A percentile compares a stretch with the other conserved stretches of the same genome.
Evolutionary conservation across 2,113 vertebrate genomes (phyloP).

Genomic region (Willisornis vidua): DNA sequence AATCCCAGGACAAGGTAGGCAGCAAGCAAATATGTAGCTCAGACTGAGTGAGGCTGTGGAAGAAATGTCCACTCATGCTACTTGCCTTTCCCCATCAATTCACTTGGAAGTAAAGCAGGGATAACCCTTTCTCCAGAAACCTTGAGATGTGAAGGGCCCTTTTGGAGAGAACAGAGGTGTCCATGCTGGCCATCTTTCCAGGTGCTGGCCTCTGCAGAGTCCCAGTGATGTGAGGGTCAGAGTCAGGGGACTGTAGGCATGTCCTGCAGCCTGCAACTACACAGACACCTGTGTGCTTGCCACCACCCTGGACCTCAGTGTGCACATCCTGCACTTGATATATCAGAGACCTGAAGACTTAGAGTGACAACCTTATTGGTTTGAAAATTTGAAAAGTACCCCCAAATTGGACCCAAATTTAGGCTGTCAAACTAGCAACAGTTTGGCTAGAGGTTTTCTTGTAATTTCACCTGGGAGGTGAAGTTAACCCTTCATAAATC

Average conservation of each 20-base stretch:
- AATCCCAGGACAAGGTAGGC: background rate
- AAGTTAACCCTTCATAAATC: background rate
- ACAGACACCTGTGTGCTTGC: background rate
- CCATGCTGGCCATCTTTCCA: background rate
- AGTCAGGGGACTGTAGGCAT: accelerated
- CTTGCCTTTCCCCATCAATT: background rate
- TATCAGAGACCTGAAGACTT: background rate
- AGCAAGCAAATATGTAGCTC: background rate
- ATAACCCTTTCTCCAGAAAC: background rate
- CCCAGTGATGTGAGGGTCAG: background rate
- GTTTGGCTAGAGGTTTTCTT: background rate
- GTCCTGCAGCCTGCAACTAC: background rate
- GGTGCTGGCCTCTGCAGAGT: background rate
- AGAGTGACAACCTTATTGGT: background rate
- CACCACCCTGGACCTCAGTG: background rate
- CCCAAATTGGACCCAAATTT: background rate
- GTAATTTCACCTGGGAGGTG: background rate
- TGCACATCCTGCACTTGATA: accelerated
- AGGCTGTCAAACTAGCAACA: background rate
- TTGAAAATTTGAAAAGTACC: background rate
- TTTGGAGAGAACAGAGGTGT: background rate
- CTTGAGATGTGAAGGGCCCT: background rate
- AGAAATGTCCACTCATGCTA: background rate
- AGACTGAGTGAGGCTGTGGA: background rate
- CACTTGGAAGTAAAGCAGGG: background rate